Percentiles rank a stretch among this genome's conserved stretches.
phyloP scores from a whole-genome alignment of 2,113 vertebrate species.

The Eubucco bourcierii region DNA sequence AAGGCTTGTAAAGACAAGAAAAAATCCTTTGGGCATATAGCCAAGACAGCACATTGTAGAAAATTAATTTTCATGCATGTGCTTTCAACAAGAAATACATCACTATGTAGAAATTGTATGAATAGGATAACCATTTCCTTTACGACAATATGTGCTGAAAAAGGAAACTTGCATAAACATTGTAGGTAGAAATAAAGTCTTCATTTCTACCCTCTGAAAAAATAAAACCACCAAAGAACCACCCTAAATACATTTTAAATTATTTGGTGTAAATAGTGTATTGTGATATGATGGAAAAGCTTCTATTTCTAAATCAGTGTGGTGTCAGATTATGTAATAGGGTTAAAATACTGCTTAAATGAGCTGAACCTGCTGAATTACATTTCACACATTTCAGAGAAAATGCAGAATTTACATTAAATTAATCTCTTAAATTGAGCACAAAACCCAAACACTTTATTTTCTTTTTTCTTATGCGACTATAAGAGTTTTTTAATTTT shows the following conservation, averaged over 20 bases:
- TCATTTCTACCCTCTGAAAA: background rate
- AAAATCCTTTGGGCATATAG: background rate
- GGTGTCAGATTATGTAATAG: background rate
- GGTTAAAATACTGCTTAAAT: conserved; percentile 23
- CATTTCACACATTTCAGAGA: background rate
- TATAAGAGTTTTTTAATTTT: background rate
- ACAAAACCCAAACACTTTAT: background rate
- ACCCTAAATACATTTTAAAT: background rate
- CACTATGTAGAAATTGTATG: background rate
- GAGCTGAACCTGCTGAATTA: conserved; percentile 4
- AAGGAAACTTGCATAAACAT: background rate
- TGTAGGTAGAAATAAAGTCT: background rate
- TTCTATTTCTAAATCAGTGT: background rate
- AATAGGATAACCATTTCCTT: background rate
- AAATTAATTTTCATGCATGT: conserved; percentile 21
- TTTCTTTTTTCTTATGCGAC: background rate
- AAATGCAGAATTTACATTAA: background rate
- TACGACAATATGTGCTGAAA: background rate
- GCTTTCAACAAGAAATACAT: conserved; percentile 19
- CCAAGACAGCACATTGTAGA: background rate
- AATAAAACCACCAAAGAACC: no score
- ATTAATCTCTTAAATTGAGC: background rate
- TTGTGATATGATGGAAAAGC: background rate
- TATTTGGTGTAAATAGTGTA: background rate
- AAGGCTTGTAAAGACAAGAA: background rate